Percentiles rank a stretch among this genome's conserved stretches.
Conservation (phyloP, 2,113 vertebrate genomes). For the Galeopterus variegatus region DNA sequence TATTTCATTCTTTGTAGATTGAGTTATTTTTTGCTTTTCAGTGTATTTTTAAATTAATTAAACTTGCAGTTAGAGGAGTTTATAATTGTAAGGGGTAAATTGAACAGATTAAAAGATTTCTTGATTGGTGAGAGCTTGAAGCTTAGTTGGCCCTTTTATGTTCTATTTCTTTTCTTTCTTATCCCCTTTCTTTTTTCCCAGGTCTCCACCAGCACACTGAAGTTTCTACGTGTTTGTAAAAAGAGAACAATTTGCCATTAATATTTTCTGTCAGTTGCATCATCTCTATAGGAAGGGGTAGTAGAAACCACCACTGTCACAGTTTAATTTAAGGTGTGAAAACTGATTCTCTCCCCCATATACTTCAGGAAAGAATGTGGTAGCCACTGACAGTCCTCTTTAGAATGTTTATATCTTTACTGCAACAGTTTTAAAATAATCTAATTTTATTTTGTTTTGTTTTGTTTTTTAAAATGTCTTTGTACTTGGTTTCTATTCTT, state of each 20-base stretch:
- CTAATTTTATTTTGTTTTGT: not conserved
- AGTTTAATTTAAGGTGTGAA: conserved; percentile 52
- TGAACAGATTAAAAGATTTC: not conserved
- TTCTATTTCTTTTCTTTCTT: not conserved
- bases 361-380: not conserved
- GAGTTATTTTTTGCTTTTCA: not conserved
- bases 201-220: not conserved
- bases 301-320: not conserved
- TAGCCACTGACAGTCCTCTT: not conserved
- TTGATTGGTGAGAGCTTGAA: not conserved
- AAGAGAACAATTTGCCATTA: not conserved
- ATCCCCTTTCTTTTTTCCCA: not conserved
- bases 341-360: not conserved
- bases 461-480: not conserved
- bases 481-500: not conserved
- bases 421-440: not conserved
- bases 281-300: not conserved
- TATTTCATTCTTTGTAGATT: not conserved
- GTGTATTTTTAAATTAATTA: conserved; percentile 25
- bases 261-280: conserved; percentile 12
- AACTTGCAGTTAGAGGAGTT: not conserved
- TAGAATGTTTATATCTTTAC: not conserved
- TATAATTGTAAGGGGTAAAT: not conserved
- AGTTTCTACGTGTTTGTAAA: not conserved
- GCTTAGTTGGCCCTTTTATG: not conserved